Conservation (phyloP, 2,797 vertebrate genomes). For the Sebastes trivittatus region DNA sequence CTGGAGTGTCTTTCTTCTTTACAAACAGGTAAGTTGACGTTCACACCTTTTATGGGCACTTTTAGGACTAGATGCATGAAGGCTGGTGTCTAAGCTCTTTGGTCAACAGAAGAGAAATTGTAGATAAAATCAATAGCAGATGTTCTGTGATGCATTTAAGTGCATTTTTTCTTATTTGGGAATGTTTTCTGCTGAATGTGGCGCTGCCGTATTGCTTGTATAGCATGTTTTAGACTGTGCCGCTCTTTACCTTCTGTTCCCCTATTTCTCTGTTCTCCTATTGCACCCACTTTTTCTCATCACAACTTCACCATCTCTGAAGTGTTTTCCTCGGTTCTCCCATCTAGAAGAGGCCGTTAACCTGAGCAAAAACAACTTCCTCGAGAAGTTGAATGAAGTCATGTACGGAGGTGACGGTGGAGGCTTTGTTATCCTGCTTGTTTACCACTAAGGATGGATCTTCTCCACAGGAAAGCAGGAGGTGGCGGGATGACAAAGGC, state of each 20-base stretch:
- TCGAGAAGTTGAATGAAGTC: slow-evolving; percentile 21
- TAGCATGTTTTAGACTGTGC: not conserved
- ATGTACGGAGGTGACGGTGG: not conserved
- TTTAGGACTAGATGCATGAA: not conserved
- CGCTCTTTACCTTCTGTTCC: not conserved
- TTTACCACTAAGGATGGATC: slow-evolving; percentile 45
- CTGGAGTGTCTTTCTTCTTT: not conserved
- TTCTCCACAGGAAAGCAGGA: slow-evolving; percentile 47
- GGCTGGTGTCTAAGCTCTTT: not conserved
- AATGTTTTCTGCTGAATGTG: slow-evolving; percentile 11
- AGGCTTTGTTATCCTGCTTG: slow-evolving; percentile 39
- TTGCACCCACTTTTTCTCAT: not conserved
- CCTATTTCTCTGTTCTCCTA: not conserved
- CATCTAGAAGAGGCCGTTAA: not conserved
- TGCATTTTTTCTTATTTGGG: slow-evolving; percentile 5
- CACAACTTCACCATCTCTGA: slow-evolving; percentile 3
- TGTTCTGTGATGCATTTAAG: not conserved
- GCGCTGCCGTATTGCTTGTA: not conserved
- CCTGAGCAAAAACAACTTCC: not conserved
- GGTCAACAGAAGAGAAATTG: not conserved
- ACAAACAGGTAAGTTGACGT: slow-evolving; percentile 45
- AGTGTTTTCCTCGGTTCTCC: not conserved
- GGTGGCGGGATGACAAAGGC: slow-evolving; percentile 67
- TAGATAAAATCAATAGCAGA: not conserved
- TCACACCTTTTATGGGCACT: not conserved